Evolutionary conservation across 2,113 vertebrate genomes (phyloP).

Genomic region (Enhydra lutris): DNA sequence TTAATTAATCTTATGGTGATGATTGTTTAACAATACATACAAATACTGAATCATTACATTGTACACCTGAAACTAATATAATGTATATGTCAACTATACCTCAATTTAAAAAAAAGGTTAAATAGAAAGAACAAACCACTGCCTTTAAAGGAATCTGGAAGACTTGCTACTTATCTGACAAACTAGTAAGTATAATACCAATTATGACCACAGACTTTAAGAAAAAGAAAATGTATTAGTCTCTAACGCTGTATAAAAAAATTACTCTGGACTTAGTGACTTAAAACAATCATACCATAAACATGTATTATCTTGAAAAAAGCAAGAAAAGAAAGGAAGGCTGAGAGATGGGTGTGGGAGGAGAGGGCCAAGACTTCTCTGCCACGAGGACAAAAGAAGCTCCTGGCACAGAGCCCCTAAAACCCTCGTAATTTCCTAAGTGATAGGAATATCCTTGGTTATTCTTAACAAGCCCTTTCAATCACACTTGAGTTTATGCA

Average conservation of each 20-base stretch:
- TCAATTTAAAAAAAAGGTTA: not conserved
- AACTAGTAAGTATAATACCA: not conserved
- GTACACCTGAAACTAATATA: not conserved
- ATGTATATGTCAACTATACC: not conserved
- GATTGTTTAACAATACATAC: not conserved
- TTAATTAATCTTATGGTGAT: not conserved
- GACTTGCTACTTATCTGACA: not conserved
- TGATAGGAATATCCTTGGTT: not conserved
- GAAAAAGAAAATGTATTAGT: not conserved
- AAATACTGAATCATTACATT: not conserved
- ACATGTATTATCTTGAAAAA: not conserved
- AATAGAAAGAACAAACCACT: not conserved
- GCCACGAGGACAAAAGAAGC: not conserved
- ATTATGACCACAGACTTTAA: not conserved
- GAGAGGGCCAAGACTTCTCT: not conserved
- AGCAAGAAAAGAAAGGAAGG: not conserved
- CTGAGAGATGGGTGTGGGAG: not conserved
- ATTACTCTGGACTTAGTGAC: not conserved
- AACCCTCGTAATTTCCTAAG: not conserved
- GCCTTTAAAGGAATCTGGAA: not conserved
- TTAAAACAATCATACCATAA: not conserved
- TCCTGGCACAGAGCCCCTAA: not conserved
- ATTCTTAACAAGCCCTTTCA: not conserved
- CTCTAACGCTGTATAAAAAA: not conserved
- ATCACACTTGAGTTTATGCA: not conserved